A percentile compares a stretch with the other conserved stretches of the same genome.
Evolutionary conservation across 2,797 vertebrate genomes (phyloP).

Genomic region (Eulemur albifrons): DNA sequence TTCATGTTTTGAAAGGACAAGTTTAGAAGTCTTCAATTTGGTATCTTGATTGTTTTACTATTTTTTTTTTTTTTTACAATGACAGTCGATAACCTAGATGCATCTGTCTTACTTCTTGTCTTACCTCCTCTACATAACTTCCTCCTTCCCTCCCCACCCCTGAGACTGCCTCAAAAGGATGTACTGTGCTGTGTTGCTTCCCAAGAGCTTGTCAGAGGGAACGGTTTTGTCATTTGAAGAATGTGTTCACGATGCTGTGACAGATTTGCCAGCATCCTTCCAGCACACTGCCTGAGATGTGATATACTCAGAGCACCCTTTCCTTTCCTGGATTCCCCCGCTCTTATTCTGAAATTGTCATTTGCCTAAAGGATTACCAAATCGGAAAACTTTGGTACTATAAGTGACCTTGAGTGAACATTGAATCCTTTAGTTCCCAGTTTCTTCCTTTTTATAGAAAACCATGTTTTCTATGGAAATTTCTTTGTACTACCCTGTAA

Average conservation of each 20-base stretch:
- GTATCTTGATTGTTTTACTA: background rate
- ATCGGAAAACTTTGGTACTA: background rate
- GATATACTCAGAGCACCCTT: background rate
- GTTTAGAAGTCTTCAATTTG: background rate
- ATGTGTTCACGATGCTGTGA: background rate
- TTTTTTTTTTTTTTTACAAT: background rate
- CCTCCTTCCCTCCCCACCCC: background rate
- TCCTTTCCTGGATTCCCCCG: background rate
- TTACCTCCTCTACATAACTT: background rate
- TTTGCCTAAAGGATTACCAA: background rate
- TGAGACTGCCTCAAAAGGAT: background rate
- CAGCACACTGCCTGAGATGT: background rate
- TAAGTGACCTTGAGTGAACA: background rate
- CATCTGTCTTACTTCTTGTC: background rate
- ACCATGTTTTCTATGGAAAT: background rate
- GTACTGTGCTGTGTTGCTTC: background rate
- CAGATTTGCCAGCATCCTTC: conserved; percentile 43
- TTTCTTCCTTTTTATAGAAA: background rate
- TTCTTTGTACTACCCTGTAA: background rate
- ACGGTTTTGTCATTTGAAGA: conserved; percentile 54
- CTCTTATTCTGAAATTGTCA: background rate
- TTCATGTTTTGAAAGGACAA: background rate
- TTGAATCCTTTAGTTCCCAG: background rate
- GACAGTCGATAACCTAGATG: background rate
- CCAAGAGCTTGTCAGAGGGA: conserved; percentile 31